Percentiles rank a stretch among this genome's conserved stretches.
phyloP scores from a whole-genome alignment of 1,140 invertebrate species.

The Aphidius ervi region DNA sequence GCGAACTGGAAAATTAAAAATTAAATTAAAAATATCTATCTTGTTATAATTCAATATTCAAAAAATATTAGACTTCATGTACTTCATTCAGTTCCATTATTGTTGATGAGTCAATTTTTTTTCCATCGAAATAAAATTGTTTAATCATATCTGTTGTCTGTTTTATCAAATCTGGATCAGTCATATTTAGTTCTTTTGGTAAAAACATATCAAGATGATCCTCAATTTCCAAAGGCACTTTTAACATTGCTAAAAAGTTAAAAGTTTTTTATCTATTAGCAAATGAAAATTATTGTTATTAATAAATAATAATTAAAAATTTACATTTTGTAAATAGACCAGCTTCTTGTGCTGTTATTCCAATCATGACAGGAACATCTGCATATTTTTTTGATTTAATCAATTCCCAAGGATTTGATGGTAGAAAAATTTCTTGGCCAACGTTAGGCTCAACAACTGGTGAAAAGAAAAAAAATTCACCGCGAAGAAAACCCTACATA shows the following conservation, averaged over 20 bases:
- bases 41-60: no score
- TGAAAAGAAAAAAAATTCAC: constrained; percentile 51
- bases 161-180: constrained; percentile 39
- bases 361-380: constrained; percentile 62
- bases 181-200: constrained; percentile 59
- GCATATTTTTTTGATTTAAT: constrained; percentile 51
- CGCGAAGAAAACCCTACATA: constrained; percentile 35
- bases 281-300: not conserved
- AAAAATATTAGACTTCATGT: no score
- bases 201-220: constrained; percentile 56
- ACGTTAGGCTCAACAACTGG: constrained; percentile 61
- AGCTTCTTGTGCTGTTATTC: constrained; percentile 60
- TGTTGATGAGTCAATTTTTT: constrained; percentile 48
- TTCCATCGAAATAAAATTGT: constrained; percentile 58
- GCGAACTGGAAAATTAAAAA: constrained; percentile 27
- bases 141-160: constrained; percentile 53
- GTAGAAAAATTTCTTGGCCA: constrained; percentile 60
- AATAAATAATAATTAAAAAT: constrained; percentile 8
- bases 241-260: constrained; percentile 33
- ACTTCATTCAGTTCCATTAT: constrained; percentile 50
- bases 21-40: no score
- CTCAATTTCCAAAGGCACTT: constrained; percentile 29
- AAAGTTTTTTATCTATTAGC: not conserved
- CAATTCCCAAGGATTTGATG: constrained; percentile 54
- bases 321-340: constrained; percentile 29